Conservation (phyloP, 2,797 vertebrate genomes). For the Lophura swinhoii region DNA sequence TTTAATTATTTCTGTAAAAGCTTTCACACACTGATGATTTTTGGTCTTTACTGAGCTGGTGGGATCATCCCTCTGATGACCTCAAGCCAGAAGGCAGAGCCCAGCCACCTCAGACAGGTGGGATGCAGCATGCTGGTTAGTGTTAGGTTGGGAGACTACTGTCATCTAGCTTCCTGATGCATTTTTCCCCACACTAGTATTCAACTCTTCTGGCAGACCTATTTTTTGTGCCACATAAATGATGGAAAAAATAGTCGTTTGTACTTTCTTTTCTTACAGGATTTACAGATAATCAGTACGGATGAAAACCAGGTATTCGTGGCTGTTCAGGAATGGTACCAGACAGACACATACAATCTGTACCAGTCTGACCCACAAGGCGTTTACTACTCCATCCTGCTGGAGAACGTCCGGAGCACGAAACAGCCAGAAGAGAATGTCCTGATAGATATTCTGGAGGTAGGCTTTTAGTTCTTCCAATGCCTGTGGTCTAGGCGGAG, state of each 20-base stretch:
- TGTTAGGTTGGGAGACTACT: background rate
- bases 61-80: background rate
- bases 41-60: background rate
- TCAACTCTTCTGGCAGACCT: background rate
- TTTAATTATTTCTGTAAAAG: background rate
- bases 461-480: slow-evolving; percentile 55
- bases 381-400: slow-evolving; percentile 87
- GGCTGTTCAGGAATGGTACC: slow-evolving; percentile 96
- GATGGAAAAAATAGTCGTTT: background rate
- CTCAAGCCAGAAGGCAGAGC: background rate
- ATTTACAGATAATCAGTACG: slow-evolving; percentile 94
- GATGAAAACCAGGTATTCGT: slow-evolving; percentile 95
- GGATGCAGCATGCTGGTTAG: background rate
- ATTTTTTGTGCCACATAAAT: background rate
- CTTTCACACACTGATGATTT: background rate
- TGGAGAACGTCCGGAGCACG: slow-evolving; percentile 93
- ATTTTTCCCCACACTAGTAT: accelerated
- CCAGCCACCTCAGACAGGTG: background rate
- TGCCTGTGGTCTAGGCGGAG: background rate
- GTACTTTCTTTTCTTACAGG: slow-evolving; percentile 75
- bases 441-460: slow-evolving; percentile 94
- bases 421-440: slow-evolving; percentile 93
- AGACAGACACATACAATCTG: slow-evolving; percentile 94
- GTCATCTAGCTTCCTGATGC: background rate
- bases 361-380: slow-evolving; percentile 94